Evolutionary conservation across 2,888 invertebrate species (phyloP).

Genomic region (Polylopha cassiicola): DNA sequence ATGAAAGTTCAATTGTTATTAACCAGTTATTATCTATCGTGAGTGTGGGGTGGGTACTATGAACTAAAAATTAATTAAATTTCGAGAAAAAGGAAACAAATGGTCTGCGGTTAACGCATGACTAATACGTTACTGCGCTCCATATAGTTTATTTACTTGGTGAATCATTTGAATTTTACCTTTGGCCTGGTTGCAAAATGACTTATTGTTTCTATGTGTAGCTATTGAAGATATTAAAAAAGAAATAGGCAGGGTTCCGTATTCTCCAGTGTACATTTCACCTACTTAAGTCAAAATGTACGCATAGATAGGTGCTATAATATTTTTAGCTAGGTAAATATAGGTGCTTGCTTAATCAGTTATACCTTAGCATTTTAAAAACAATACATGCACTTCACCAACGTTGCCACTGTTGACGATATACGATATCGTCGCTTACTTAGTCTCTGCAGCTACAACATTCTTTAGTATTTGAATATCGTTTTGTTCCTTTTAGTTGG

Average conservation of each 20-base stretch:
- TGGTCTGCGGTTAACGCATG: conserved; percentile 42
- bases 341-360: background rate
- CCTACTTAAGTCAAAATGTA: too few relatives aligned
- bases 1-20: too few relatives aligned
- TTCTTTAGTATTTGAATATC: conserved; percentile 7
- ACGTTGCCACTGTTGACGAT: too few relatives aligned
- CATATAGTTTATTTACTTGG: conserved; percentile 38
- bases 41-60: too few relatives aligned
- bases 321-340: background rate
- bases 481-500: conserved; percentile 24
- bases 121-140: conserved; percentile 37
- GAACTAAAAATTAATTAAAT: conserved; percentile 48
- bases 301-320: too few relatives aligned
- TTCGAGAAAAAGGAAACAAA: conserved; percentile 59
- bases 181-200: conserved; percentile 7
- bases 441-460: background rate
- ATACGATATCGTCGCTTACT: conserved; percentile 4
- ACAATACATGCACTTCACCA: too few relatives aligned
- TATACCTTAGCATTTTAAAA: too few relatives aligned
- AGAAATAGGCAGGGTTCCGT: background rate
- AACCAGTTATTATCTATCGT: too few relatives aligned
- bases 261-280: too few relatives aligned
- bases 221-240: conserved; percentile 1
- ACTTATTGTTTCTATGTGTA: background rate
- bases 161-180: conserved; percentile 22